These are phyloP conservation scores for Hydrozoanthus tunicans DNA, from an alignment of 64 coral and sea anemone genomes.

Conservation along the genomic window DNA sequence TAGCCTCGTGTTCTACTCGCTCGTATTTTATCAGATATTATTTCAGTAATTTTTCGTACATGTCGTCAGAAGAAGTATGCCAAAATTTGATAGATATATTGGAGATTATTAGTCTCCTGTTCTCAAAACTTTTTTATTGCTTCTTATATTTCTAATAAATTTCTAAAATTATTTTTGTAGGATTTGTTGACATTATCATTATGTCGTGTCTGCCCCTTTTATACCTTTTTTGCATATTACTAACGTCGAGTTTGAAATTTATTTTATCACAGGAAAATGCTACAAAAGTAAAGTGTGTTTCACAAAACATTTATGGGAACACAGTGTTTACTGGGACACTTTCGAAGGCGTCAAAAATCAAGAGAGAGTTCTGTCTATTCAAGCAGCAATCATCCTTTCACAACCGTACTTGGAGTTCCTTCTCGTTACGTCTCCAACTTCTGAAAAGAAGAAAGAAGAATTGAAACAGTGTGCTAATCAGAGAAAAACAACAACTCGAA, in stretches of 20 bases:
- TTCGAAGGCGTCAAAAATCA: conserved; percentile 99
- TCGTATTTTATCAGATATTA: background rate
- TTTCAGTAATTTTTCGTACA: background rate
- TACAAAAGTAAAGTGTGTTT: conserved; percentile 99
- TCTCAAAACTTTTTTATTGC: conserved; percentile 18
- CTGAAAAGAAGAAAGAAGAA: conserved; percentile 97
- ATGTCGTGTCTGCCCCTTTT: background rate
- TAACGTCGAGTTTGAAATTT: conserved; percentile 24
- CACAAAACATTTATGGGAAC: conserved; percentile 99
- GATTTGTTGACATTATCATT: conserved; percentile 34
- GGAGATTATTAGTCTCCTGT: conserved; percentile 6
- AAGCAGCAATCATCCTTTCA: conserved; percentile 97
- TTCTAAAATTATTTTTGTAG: conserved; percentile 54
- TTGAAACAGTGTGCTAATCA: conserved; percentile 57
- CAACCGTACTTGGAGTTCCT: conserved; percentile 98
- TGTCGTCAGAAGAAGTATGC: background rate
- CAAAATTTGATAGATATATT: background rate
- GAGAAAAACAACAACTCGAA: conserved; percentile 72
- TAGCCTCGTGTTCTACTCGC: conserved; percentile 14
- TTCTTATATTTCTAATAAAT: conserved; percentile 40
- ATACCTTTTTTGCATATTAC: conserved; percentile 50
- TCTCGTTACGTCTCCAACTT: conserved; percentile 91
- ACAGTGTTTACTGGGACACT: conserved; percentile 97
- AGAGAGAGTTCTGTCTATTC: conserved; percentile 96
- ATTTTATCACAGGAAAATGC: conserved; percentile 83